Evolutionary conservation across 2,113 vertebrate genomes (phyloP).

Genomic region (Ifrita kowaldi): DNA sequence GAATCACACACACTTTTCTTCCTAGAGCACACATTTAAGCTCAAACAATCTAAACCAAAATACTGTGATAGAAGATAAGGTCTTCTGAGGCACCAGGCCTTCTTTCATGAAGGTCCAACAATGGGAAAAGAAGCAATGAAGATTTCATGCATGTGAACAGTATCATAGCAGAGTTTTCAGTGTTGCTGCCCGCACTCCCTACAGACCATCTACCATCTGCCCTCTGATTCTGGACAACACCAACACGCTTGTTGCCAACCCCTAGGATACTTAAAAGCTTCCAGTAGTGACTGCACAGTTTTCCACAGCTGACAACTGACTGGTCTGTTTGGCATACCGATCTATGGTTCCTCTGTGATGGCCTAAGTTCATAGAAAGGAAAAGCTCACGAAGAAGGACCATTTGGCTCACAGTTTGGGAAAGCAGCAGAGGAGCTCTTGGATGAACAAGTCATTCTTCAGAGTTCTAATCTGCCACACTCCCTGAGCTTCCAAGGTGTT

Average conservation of each 20-base stretch:
- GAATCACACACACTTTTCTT: neutral
- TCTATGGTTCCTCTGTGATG: neutral
- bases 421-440: neutral
- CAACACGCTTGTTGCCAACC: neutral
- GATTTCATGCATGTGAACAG: neutral
- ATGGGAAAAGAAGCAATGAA: neutral
- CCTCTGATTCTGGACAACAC: accelerated
- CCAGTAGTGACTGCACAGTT: neutral
- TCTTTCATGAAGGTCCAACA: neutral
- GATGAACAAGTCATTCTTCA: neutral
- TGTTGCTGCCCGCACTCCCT: neutral
- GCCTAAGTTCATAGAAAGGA: neutral
- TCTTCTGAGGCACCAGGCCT: neutral
- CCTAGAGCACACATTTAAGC: neutral
- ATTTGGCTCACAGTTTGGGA: neutral
- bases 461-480: neutral
- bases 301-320: neutral
- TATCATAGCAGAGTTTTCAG: neutral
- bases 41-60: neutral
- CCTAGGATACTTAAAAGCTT: neutral
- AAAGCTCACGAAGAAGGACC: neutral
- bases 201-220: neutral
- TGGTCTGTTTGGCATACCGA: neutral
- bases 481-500: neutral
- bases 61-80: neutral